Percentiles rank a stretch among this genome's conserved stretches.
Conservation (phyloP, 2,888 invertebrate species). For the Meliscaeva auricollis region DNA sequence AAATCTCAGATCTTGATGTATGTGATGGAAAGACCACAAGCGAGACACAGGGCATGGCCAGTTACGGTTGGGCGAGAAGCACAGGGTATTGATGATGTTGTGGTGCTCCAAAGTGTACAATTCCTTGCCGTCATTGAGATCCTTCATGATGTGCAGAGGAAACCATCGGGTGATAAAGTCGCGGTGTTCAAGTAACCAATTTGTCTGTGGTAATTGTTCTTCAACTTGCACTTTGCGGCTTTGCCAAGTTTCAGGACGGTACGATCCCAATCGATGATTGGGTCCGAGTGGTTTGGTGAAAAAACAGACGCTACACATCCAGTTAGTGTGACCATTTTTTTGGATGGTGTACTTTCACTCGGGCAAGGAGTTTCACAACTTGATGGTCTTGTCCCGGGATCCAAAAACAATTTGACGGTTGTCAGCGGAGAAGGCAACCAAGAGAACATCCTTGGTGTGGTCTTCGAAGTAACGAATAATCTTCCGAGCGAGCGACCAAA, state of each 20-base stretch:
- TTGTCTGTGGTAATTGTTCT: slow-evolving; percentile 99
- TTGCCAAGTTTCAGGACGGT: slow-evolving; percentile 98
- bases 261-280: slow-evolving; percentile 99
- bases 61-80: slow-evolving; percentile 99
- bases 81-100: slow-evolving; percentile 98
- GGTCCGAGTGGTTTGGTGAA: slow-evolving; percentile 99
- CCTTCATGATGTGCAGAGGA: slow-evolving; percentile 99
- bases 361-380: slow-evolving; percentile 99
- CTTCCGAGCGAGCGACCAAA: slow-evolving; percentile 96
- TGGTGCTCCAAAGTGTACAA: slow-evolving; percentile 99
- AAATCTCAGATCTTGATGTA: slow-evolving; percentile 99
- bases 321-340: slow-evolving; percentile 97
- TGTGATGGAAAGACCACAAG: slow-evolving; percentile 98
- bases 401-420: slow-evolving; percentile 99
- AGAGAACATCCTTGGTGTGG: slow-evolving; percentile 99
- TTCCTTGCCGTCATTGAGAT: slow-evolving; percentile 99
- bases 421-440: slow-evolving; percentile 99
- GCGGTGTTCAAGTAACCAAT: slow-evolving; percentile 99
- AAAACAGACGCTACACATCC: slow-evolving; percentile 99
- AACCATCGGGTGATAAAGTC: slow-evolving; percentile 99
- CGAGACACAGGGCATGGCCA: slow-evolving; percentile 99
- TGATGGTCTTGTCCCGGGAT: slow-evolving; percentile 99
- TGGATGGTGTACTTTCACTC: slow-evolving; percentile 99
- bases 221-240: slow-evolving; percentile 99
- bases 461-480: slow-evolving; percentile 99